phyloP scores from a whole-genome alignment of 2,113 vertebrate genomes.

The Notothenia coriiceps region DNA sequence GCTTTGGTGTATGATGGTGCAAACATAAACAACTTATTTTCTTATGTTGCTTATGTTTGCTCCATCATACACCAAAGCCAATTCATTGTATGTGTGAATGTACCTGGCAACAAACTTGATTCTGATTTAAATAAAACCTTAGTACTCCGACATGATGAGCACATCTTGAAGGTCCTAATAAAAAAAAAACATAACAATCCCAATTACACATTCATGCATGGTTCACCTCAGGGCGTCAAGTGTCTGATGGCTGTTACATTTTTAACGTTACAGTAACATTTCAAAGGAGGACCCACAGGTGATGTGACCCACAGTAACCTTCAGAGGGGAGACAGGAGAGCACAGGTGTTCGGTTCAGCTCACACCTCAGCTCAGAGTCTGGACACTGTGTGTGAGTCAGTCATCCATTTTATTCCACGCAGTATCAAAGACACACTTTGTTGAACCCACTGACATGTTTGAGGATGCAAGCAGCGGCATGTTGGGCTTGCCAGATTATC shows the following conservation, averaged over 20 bases:
- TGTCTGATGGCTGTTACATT: background rate
- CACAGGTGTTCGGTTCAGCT: constrained; percentile 21
- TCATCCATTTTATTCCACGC: constrained; percentile 45
- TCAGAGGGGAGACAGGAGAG: constrained; percentile 14
- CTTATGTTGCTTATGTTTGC: too few species aligned
- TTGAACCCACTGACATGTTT: constrained; percentile 39
- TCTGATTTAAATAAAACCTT: too few species aligned
- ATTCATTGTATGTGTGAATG: too few species aligned
- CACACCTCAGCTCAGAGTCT: constrained; percentile 27
- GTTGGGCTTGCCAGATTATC: constrained; percentile 54
- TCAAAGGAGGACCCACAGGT: constrained; percentile 19
- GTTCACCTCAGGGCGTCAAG: constrained; percentile 4
- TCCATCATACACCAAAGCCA: too few species aligned
- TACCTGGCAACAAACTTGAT: too few species aligned
- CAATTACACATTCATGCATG: background rate
- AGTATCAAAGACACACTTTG: constrained; percentile 42
- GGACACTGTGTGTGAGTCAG: constrained; percentile 28
- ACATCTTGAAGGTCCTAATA: background rate
- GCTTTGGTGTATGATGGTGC: too few species aligned
- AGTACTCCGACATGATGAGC: background rate
- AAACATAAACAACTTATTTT: too few species aligned
- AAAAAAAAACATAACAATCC: background rate
- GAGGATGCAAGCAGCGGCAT: constrained; percentile 54
- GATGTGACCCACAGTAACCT: constrained; percentile 27
- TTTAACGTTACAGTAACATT: constrained; percentile 7